Evolutionary conservation across 2,888 invertebrate species (phyloP).

Genomic region (Tinea pellionella): DNA sequence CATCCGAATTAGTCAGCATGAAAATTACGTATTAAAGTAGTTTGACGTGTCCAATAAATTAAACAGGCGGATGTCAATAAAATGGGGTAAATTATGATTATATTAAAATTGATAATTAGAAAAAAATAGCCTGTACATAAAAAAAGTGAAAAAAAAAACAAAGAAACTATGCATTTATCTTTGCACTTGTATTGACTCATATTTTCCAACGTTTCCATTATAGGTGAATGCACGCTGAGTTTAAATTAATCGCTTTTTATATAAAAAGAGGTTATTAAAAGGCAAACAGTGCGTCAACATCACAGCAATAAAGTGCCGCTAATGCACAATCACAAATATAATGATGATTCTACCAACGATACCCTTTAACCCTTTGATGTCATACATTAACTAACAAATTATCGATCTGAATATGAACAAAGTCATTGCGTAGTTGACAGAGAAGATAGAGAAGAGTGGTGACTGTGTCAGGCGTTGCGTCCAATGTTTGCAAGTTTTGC

Average conservation of each 20-base stretch:
- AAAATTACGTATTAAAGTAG: background rate
- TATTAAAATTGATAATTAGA: too few relatives aligned
- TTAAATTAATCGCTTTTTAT: too few relatives aligned
- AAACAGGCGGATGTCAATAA: too few relatives aligned
- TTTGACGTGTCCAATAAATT: too few relatives aligned
- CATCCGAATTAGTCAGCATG: background rate
- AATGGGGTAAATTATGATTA: too few relatives aligned
- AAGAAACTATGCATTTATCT: too few relatives aligned
- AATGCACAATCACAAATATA: background rate
- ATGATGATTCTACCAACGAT: background rate
- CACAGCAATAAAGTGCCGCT: background rate
- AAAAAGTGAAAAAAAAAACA: too few relatives aligned
- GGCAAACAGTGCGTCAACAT: background rate
- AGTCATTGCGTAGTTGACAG: background rate
- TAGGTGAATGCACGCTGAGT: too few relatives aligned
- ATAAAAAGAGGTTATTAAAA: background rate
- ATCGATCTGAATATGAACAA: background rate
- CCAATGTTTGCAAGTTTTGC: background rate
- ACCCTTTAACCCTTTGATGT: background rate
- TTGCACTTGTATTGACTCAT: too few relatives aligned
- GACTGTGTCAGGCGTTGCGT: background rate
- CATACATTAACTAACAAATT: background rate
- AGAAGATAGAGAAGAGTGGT: background rate
- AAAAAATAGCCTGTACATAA: too few relatives aligned
- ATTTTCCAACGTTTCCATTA: too few relatives aligned